Conservation (phyloP, 2,888 invertebrate species). For the Eupithecia abbreviata region DNA sequence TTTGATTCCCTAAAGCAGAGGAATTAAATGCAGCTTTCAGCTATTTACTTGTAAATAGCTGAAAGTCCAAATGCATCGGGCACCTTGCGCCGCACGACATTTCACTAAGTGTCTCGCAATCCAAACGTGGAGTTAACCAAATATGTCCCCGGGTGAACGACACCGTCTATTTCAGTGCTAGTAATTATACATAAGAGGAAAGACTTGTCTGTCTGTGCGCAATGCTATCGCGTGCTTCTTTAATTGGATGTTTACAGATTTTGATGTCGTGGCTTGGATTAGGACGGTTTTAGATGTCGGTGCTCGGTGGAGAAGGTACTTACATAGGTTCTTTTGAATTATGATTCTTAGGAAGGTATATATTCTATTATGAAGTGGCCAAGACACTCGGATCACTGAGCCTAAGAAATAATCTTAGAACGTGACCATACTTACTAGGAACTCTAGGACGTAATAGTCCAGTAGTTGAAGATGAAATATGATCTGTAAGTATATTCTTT, state of each 20-base stretch:
- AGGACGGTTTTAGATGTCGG: conserved; percentile 3
- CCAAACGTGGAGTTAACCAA: conserved; percentile 52
- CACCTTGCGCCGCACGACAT: conserved; percentile 1
- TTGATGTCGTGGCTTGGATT: conserved; percentile 26
- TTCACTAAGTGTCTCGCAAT: conserved; percentile 40
- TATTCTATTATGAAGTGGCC: too few species aligned
- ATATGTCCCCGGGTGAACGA: conserved; percentile 68
- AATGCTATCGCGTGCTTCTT: conserved; percentile 35
- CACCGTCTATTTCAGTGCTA: conserved; percentile 62
- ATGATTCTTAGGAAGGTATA: too few species aligned
- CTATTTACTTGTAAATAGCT: neutral
- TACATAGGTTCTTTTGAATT: too few species aligned
- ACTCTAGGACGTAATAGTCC: too few species aligned
- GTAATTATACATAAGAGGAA: conserved; percentile 61
- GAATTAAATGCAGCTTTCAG: too few species aligned
- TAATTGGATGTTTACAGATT: conserved; percentile 35
- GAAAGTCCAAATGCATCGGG: neutral
- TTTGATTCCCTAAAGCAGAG: neutral
- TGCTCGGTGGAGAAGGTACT: neutral
- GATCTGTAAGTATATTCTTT: too few species aligned
- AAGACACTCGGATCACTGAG: too few species aligned
- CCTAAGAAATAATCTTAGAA: too few species aligned
- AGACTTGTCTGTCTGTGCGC: conserved; percentile 48
- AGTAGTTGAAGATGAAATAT: too few species aligned
- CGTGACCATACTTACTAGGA: too few species aligned